Evolutionary conservation across 2,113 vertebrate species (phyloP), one percentile per base, ranked within the genome.

Genomic region (Platichthys stellatus): DNA sequence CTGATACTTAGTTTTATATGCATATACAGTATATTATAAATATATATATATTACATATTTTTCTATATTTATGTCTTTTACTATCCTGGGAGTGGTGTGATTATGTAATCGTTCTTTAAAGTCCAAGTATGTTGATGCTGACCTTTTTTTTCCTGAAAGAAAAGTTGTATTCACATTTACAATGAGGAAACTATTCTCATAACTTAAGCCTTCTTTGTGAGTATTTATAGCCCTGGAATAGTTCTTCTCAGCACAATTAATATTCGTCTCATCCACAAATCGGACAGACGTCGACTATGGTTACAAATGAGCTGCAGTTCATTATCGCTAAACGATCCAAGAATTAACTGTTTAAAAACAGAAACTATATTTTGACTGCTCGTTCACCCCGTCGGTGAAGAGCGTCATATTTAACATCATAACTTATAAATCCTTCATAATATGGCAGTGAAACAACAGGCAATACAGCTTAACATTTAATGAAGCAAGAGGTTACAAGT

Each of bases 51-150:
- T 76, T 84, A 84, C 83, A 86, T 89, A 91, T 89, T 86, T 92
- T 90, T 93, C 72, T 89, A 91, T 90, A 90, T 91, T 90, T 91
- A 88, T 91, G 85, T 91, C 75, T 83, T 90, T 78, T 87, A 79
- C 85, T 93, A 87, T 88, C 73, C 77, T 87, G 84, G 88, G 88
- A 92, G 83, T 92, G 90, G 90, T 91, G 86, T 91, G 91, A 87
- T 86, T 81, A 84, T 90, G 81, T 89, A 89, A 91, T 80, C 82
- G 3, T 80, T 89, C 76, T 79, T 83, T 82, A 53, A 78, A 85
- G 71, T 89, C 78, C 51, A 80, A 84, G 83, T 74, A 87, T 77
- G 76, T 81, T 54, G 58, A 87, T 72, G 71, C 68, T 72, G 82
- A 80, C 74, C 70, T 61, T 62, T 75, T 54, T 72, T 51, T 72